These are phyloP conservation scores for Metellina segmentata DNA, from an alignment of 2,888 invertebrate species.

Conservation along the genomic window DNA sequence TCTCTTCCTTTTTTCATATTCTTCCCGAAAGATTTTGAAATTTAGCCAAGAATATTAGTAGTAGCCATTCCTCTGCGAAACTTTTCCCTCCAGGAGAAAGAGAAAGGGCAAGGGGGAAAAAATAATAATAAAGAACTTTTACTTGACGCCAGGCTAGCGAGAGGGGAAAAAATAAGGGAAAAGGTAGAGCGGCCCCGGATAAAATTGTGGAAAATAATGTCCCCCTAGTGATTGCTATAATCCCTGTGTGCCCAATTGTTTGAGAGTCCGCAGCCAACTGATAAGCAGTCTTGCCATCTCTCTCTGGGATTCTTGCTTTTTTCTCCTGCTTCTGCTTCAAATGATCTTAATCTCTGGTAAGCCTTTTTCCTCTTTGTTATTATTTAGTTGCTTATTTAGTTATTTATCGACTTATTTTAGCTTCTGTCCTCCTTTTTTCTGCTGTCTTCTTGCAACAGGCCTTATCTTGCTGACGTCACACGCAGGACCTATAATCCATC, in stretches of 20 bases:
- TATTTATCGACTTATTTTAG: conserved; percentile 76
- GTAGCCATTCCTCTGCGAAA: conserved; percentile 22
- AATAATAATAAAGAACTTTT: conserved; percentile 57
- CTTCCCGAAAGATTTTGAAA: conserved; percentile 33
- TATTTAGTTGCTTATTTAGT: conserved; percentile 76
- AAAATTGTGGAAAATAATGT: conserved; percentile 77
- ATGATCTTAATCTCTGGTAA: conserved; percentile 76
- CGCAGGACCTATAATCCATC: conserved; percentile 72
- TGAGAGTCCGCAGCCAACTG: conserved; percentile 69
- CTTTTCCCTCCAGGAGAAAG: conserved; percentile 30
- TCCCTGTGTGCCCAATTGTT: conserved; percentile 75
- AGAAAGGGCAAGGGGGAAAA: neutral
- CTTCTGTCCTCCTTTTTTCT: conserved; percentile 10
- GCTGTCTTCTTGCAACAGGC: conserved; percentile 62
- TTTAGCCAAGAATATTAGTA: conserved; percentile 65
- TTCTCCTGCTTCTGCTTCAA: conserved; percentile 65
- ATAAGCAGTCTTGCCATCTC: conserved; percentile 74
- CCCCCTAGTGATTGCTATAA: conserved; percentile 75
- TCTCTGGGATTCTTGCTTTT: conserved; percentile 69
- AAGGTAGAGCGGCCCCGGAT: conserved; percentile 45
- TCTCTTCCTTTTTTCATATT: conserved; percentile 44
- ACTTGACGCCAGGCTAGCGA: conserved; percentile 29
- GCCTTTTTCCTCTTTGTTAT: conserved; percentile 76
- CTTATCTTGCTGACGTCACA: conserved; percentile 76
- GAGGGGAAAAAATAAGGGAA: conserved; percentile 6